Conservation (phyloP, 2,797 vertebrate species). For the Acropternis orthonyx region DNA sequence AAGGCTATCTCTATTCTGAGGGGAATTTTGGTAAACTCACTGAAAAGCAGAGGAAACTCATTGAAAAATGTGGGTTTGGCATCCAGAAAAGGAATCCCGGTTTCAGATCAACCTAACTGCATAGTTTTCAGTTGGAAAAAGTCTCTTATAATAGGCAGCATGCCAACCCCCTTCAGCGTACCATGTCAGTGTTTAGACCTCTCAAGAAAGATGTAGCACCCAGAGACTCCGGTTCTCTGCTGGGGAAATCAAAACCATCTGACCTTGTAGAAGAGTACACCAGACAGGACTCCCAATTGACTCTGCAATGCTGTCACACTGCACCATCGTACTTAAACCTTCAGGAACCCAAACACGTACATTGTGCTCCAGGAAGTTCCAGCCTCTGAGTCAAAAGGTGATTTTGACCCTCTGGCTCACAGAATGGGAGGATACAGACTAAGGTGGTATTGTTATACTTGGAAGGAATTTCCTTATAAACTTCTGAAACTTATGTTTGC, state of each 20-base stretch:
- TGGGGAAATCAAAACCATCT: not conserved
- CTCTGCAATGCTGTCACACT: fast-evolving
- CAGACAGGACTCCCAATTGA: not conserved
- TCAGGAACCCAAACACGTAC: fast-evolving
- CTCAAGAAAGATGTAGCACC: fast-evolving
- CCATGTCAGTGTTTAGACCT: not conserved
- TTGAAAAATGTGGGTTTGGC: not conserved
- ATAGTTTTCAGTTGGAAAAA: not conserved
- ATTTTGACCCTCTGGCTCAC: not conserved
- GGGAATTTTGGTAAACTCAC: not conserved
- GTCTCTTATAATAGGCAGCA: not conserved
- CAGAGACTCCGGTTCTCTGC: fast-evolving
- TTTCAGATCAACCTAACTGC: not conserved
- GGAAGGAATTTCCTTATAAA: not conserved
- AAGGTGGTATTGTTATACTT: not conserved
- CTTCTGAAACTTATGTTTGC: not conserved
- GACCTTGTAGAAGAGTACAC: not conserved
- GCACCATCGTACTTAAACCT: fast-evolving
- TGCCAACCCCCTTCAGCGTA: not conserved
- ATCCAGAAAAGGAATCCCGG: not conserved
- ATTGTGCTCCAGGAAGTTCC: not conserved
- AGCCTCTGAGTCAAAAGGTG: not conserved
- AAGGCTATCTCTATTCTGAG: not conserved
- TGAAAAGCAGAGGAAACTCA: not conserved
- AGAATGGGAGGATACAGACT: not conserved